Percentiles rank a stretch among this genome's conserved stretches.
Evolutionary conservation across 1,140 invertebrate species (phyloP).

Genomic region (Brachystomella parvula): DNA sequence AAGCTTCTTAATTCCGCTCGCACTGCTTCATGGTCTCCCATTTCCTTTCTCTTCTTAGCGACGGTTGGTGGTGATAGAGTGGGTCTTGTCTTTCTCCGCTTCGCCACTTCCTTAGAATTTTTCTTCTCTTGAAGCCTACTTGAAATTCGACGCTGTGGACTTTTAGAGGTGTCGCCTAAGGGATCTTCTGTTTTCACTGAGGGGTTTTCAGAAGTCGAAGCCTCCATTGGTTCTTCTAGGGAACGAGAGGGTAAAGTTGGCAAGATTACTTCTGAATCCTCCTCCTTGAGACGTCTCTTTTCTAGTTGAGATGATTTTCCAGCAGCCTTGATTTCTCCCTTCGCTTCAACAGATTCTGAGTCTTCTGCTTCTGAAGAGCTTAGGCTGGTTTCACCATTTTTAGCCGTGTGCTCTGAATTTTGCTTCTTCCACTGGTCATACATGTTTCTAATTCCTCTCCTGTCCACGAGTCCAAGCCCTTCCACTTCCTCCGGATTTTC

Average conservation of each 20-base stretch:
- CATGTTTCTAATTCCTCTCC: conserved; percentile 34
- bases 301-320: not conserved
- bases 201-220: not conserved
- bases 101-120: not conserved
- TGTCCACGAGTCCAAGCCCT: conserved; percentile 29
- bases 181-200: too few relatives aligned
- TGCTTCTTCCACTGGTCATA: conserved; percentile 32
- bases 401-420: too few relatives aligned
- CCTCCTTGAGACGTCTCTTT: not conserved
- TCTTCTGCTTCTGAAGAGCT: too few relatives aligned
- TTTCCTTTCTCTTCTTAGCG: not conserved
- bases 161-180: too few relatives aligned
- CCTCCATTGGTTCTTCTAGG: not conserved
- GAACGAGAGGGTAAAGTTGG: not conserved
- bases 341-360: not conserved
- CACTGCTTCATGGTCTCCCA: not conserved
- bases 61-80: not conserved
- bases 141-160: too few relatives aligned
- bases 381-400: too few relatives aligned
- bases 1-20: not conserved
- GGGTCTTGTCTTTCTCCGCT: not conserved
- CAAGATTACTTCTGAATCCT: not conserved
- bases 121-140: not conserved
- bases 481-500: conserved; percentile 33
- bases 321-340: not conserved